These are phyloP conservation scores for Ephestia elutella DNA, from an alignment of 1,140 invertebrate species.

Conservation along the genomic window DNA sequence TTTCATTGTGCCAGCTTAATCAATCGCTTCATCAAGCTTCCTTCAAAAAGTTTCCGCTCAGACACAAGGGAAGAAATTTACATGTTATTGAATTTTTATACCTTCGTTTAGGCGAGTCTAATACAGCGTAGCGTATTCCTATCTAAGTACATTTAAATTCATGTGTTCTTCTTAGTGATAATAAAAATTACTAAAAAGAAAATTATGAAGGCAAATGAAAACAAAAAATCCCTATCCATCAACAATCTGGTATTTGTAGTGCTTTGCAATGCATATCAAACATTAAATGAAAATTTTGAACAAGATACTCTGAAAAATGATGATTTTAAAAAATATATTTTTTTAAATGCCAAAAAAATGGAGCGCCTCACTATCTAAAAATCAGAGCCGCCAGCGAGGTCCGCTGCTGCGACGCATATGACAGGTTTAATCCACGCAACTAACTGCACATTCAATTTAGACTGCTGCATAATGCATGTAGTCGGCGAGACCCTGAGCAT, in stretches of 20 bases:
- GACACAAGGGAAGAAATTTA: constrained; percentile 57
- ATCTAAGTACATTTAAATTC: background rate
- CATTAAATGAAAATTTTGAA: too few species aligned
- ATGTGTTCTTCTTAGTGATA: background rate
- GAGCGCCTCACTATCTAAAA: background rate
- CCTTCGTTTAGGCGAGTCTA: constrained; percentile 51
- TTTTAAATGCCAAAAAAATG: too few species aligned
- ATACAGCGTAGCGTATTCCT: constrained; percentile 7
- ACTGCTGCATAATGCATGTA: constrained; percentile 66
- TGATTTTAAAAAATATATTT: too few species aligned
- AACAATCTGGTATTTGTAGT: too few species aligned
- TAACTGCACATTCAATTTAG: constrained; percentile 71
- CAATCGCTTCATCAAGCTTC: constrained; percentile 24
- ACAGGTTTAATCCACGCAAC: constrained; percentile 47
- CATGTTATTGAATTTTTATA: constrained; percentile 72
- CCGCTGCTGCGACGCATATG: constrained; percentile 17
- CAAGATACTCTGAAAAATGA: too few species aligned
- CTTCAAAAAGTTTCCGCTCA: constrained; percentile 59
- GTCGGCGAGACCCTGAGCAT: constrained; percentile 47
- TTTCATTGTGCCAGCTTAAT: constrained; percentile 3
- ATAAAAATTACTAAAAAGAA: background rate
- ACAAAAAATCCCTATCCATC: too few species aligned
- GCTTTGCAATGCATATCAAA: too few species aligned
- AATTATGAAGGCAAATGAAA: too few species aligned
- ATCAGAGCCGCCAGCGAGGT: background rate